Percentiles rank a stretch among this genome's conserved stretches.
Conservation (phyloP, 1,140 invertebrate genomes). For the Dreissena polymorpha region DNA sequence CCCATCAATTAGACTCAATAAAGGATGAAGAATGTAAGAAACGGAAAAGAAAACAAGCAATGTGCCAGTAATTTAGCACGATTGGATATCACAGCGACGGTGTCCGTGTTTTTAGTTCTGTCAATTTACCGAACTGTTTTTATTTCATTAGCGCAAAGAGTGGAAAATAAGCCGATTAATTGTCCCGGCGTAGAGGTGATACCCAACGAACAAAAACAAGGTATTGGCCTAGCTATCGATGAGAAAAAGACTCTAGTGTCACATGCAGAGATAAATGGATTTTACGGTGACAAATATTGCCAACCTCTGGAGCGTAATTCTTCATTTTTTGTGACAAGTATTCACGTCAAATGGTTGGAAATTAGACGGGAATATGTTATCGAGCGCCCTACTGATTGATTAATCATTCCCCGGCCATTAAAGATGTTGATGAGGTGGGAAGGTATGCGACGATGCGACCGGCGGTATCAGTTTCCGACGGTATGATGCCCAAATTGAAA, state of each 20-base stretch:
- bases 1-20: conserved; percentile 38
- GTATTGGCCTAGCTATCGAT: neutral
- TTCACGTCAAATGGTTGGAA: conserved; percentile 5
- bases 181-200: neutral
- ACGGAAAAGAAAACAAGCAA: conserved; percentile 6
- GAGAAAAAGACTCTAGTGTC: conserved; percentile 26
- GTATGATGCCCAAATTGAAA: too few relatives aligned
- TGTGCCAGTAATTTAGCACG: neutral
- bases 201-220: neutral
- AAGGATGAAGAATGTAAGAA: conserved; percentile 17
- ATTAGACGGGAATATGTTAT: conserved; percentile 38
- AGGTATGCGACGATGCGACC: too few relatives aligned
- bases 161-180: conserved; percentile 21
- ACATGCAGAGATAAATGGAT: conserved; percentile 10
- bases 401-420: conserved; percentile 1
- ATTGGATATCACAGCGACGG: neutral
- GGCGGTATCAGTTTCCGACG: too few relatives aligned
- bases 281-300: conserved; percentile 19
- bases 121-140: conserved; percentile 22
- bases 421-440: neutral
- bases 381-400: conserved; percentile 10
- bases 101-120: too few relatives aligned
- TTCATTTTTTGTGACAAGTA: conserved; percentile 37
- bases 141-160: conserved; percentile 29
- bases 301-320: conserved; percentile 16